A percentile compares a stretch with the other conserved stretches of the same genome.
These are phyloP conservation scores for Pediacus dermestoides DNA, from an alignment of 2,888 invertebrate genomes.

Conservation along the genomic window DNA sequence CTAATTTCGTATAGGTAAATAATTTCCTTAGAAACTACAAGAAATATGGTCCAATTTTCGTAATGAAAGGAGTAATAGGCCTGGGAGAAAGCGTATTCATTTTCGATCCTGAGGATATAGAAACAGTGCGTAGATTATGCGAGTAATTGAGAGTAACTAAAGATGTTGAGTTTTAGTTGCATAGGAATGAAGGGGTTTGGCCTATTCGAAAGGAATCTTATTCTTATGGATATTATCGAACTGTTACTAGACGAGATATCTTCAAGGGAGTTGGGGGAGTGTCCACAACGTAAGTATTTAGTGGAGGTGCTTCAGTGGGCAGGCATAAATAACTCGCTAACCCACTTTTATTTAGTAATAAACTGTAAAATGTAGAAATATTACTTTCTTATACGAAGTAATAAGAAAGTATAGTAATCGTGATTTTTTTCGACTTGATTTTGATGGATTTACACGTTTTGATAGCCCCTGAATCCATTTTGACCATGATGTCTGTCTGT, in stretches of 20 bases:
- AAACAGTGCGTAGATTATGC: conserved; percentile 28
- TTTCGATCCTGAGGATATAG: conserved; percentile 52
- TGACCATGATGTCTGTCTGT: too few species aligned
- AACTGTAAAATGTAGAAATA: neutral
- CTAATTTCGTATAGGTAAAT: too few species aligned
- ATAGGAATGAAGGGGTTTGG: conserved; percentile 51
- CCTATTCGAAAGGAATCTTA: conserved; percentile 47
- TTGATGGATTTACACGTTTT: too few species aligned
- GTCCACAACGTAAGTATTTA: conserved; percentile 34
- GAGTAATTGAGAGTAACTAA: neutral
- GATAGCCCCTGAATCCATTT: too few species aligned
- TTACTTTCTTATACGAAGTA: too few species aligned
- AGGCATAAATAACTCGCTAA: too few species aligned
- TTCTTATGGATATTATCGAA: conserved; percentile 45
- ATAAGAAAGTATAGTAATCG: too few species aligned
- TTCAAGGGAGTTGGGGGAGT: conserved; percentile 35
- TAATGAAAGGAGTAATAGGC: neutral
- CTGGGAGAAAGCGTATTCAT: conserved; percentile 35
- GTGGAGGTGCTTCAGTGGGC: too few species aligned
- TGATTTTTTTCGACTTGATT: too few species aligned
- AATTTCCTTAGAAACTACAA: conserved; percentile 1
- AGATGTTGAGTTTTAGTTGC: conserved; percentile 34
- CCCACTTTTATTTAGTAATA: neutral
- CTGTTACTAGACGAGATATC: conserved; percentile 43
- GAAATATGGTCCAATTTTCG: conserved; percentile 5